Percentiles rank a stretch among this genome's conserved stretches.
Conservation (phyloP, 2,888 invertebrate species). For the Nudaria mundana region DNA sequence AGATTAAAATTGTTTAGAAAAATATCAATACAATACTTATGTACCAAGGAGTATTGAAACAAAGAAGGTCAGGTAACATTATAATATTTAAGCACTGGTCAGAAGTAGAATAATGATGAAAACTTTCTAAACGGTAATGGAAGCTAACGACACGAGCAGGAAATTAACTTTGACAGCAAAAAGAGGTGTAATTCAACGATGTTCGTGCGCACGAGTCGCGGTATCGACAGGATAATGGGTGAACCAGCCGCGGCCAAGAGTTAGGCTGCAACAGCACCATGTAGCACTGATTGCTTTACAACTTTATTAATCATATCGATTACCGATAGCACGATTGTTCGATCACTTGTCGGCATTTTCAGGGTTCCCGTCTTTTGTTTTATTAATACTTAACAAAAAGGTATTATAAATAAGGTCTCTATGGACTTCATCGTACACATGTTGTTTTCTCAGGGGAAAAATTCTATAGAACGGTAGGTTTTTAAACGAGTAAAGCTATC, state of each 20-base stretch:
- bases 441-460: no score
- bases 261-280: slow-evolving; percentile 47
- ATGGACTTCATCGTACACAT: no score
- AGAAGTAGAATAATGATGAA: slow-evolving; percentile 23
- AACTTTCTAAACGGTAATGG: slow-evolving; percentile 40
- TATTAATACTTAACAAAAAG: no score
- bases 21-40: no score
- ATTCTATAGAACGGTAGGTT: no score
- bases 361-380: slow-evolving; percentile 4
- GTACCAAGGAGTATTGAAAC: no score
- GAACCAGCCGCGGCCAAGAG: slow-evolving; percentile 50
- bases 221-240: slow-evolving; percentile 77
- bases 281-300: slow-evolving; percentile 53
- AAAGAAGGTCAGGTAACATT: neutral
- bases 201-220: slow-evolving; percentile 74
- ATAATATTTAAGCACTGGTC: slow-evolving; percentile 6
- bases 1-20: no score
- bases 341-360: slow-evolving; percentile 9
- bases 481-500: no score
- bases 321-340: slow-evolving; percentile 29
- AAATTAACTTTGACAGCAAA: slow-evolving; percentile 79
- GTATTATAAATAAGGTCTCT: no score
- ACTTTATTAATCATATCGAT: slow-evolving; percentile 59
- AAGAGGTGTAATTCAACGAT: slow-evolving; percentile 76
- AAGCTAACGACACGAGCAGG: slow-evolving; percentile 70